Evolutionary conservation across 1,140 invertebrate species (phyloP), one percentile per base, ranked within the genome.

Genomic region (Neodiprion pinetum): DNA sequence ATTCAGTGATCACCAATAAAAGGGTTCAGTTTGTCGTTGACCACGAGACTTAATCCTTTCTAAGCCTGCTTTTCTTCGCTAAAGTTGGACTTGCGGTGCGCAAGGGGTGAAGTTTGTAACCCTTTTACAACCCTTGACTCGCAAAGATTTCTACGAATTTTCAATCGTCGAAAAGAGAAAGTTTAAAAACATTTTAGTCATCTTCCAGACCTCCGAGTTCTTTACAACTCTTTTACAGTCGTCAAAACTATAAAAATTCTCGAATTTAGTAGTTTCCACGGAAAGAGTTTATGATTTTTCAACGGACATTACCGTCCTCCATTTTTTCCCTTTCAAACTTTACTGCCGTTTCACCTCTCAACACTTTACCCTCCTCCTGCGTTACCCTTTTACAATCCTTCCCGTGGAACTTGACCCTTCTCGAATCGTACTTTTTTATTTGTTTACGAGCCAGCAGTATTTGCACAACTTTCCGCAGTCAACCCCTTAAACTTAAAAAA

Each of bases 1-100:
- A 81, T 61, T 78, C 82, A 75, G 77, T 88, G 80, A 88, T 87
- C 84, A 87, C 85, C 83, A 85, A 87, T 87, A 86, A 88, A 87
- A 82, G 82, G 83, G 77, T 85, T 85, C 81, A 80, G 69, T 75
- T 7, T 40, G 11, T 61, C 11, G 53, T 79, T 70, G 72, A 78
- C 80, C 81, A 76, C 75, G 78, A 75, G 77, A 79, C 80, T 74
- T 81, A 85, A 86, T 86, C 82, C 83, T 87, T 87, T 87, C 76
- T 77, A 85, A 80, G 79, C 75, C 80, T 69, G 73, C 80, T 83
- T 83, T 61, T 61, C 53, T 80, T 48, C 78, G 71, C 70, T 76
- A 69, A 79, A 82, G 76, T 76, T 79, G 74, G 53, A 53, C 73
- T 69, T 74, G 75, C 75, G 74, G 72, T 67, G 69, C 53, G 74